Base-by-base conservation (phyloP, 1,140 invertebrate genomes). In the Gonatopus flavifemur region DNA sequence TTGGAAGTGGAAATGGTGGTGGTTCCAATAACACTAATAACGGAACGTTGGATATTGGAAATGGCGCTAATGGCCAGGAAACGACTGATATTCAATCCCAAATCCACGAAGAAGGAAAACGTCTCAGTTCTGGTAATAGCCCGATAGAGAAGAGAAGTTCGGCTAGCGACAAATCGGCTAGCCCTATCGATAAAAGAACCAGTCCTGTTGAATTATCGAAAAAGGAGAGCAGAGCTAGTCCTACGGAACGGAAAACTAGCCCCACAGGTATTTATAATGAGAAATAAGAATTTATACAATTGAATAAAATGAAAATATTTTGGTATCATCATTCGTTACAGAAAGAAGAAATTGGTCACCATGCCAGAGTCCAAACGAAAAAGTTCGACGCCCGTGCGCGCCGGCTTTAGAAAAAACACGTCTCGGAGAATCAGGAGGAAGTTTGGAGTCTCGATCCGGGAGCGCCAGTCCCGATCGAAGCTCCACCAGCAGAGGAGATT, bases 121-220 rank as follows among this genome's bases (percentile, higher is more conserved):
- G 70, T 18, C 56, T 74, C 8, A 77, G 73, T 53, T 65, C 68
- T n/a, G 62, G 60, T 5, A 76, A 62, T 42, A 77, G 76, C 52
- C 73, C 76, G 0, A 62, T 76, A 15, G 76, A 78, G 36, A 78
- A 77, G 55, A 62, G 69, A 10, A 78, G 74, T 35, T 73, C 72
- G 8, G 66, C 70, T 12, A 78, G 75, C 36, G 75, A 77, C 43
- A 76, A 77, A 44, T 76, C 73, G 7, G 64, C 66, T 21, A 77
- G 73, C 43, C 74, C 75, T 0, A 69, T 76, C 35, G 76, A 78
- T 22, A 75, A 74, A 20, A 62, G 68, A 30, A 61, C 52, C 20
- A 71, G 72, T 40, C 72, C 72, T 0, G 49, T 72, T 15, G 74
- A 76, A 24, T n/a, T n/a, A n/a, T n/a, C n/a, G n/a, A 75, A 66